Evolutionary conservation across 2,888 invertebrate species (phyloP).

Genomic region (Caprella mutica): DNA sequence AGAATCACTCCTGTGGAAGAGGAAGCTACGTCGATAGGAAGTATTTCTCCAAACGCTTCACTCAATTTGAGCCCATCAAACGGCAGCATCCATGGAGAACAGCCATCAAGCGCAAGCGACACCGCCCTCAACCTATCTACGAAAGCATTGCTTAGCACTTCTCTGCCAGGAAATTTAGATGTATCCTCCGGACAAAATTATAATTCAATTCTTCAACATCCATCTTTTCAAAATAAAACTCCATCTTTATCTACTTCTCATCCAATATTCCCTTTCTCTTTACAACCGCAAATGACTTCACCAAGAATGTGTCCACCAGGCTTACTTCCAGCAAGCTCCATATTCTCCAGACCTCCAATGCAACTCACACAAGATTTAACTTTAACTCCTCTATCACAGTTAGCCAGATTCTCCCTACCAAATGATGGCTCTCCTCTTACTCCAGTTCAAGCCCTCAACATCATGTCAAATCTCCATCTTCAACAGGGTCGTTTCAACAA

Average conservation of each 20-base stretch:
- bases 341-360: slow-evolving; percentile 5
- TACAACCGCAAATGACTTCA: too few species aligned
- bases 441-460: slow-evolving; percentile 8
- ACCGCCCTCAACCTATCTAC: not conserved
- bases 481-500: not conserved
- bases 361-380: slow-evolving; percentile 8
- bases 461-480: not conserved
- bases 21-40: slow-evolving; percentile 6
- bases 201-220: too few species aligned
- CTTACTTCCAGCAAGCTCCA: slow-evolving; percentile 6
- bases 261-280: too few species aligned
- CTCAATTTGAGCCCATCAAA: slow-evolving; percentile 3
- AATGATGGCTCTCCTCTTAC: slow-evolving; percentile 1
- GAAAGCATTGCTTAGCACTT: too few species aligned
- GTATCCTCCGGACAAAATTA: too few species aligned
- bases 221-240: too few species aligned
- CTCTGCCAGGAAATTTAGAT: too few species aligned
- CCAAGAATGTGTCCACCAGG: slow-evolving; percentile 5
- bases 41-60: slow-evolving; percentile 1
- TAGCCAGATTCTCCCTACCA: not conserved
- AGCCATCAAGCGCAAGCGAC: not conserved
- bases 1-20: slow-evolving; percentile 10
- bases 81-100: not conserved
- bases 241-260: too few species aligned
- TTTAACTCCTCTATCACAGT: not conserved